phyloP scores from a whole-genome alignment of 2,113 vertebrate genomes.

The Axis porcinus region DNA sequence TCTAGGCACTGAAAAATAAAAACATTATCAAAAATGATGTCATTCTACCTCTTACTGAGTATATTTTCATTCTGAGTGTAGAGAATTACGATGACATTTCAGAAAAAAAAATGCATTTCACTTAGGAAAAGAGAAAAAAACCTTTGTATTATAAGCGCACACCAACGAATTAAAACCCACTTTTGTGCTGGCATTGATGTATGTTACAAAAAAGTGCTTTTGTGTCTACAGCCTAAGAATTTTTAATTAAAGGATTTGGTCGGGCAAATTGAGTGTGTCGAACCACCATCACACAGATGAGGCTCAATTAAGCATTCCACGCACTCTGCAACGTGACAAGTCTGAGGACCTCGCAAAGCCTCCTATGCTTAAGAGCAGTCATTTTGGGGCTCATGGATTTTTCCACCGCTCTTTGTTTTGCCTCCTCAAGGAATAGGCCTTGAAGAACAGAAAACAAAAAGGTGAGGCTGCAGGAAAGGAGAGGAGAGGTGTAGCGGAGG shows the following conservation, averaged over 20 bases:
- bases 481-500: accelerated
- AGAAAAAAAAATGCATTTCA: background rate
- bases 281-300: conserved; percentile 21
- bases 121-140: background rate
- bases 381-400: background rate
- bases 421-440: background rate
- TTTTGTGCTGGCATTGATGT: background rate
- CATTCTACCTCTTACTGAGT: background rate
- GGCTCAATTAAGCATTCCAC: conserved; percentile 55
- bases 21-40: background rate
- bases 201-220: background rate
- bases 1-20: background rate
- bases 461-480: background rate
- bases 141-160: background rate
- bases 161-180: background rate
- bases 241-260: conserved; percentile 70
- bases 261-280: conserved; percentile 43
- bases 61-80: background rate
- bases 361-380: background rate
- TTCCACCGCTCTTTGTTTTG: background rate
- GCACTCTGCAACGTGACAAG: background rate
- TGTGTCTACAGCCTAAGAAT: conserved; percentile 31
- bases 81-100: background rate
- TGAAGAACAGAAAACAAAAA: background rate
- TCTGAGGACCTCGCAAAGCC: accelerated